phyloP scores from a whole-genome alignment of 53 echinoderm and acorn worm species.

The Actinopyga echinites region DNA sequence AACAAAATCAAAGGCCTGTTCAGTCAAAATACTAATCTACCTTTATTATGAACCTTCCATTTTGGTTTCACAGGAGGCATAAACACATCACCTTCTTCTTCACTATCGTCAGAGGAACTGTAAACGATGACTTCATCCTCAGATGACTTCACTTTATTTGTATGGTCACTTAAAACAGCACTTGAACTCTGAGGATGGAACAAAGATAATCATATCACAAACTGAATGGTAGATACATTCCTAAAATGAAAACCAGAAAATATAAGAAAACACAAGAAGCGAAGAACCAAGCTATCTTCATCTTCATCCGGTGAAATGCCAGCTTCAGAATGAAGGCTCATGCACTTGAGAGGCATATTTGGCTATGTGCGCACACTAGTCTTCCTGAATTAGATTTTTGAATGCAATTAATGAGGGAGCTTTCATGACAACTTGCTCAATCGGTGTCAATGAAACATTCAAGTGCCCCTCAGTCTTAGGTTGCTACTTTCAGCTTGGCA shows the following conservation, averaged over 20 bases:
- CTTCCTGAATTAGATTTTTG: no score
- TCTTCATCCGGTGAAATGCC: no score
- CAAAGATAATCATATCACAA: not conserved
- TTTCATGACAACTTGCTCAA: no score
- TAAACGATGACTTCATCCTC: not conserved
- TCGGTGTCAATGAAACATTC: no score
- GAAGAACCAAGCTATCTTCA: not conserved
- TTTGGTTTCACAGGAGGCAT: conserved; percentile 22
- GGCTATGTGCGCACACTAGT: no score
- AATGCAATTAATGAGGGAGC: no score
- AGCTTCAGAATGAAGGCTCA: no score
- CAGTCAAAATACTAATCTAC: not conserved
- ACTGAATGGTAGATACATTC: no score
- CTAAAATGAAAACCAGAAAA: no score
- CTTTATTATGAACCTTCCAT: not conserved
- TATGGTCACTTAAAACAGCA: not conserved
- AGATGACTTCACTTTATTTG: not conserved
- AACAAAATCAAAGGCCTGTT: not conserved
- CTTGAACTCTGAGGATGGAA: not conserved
- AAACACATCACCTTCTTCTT: conserved; percentile 66
- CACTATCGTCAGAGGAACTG: conserved; percentile 26
- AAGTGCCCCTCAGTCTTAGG: no score
- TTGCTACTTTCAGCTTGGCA: no score
- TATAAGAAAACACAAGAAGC: no score
- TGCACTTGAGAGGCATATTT: not conserved